Evolutionary conservation across 2,113 vertebrate species (phyloP), one percentile per base, ranked within the genome.

Genomic region (Gallinago paraguaiae): DNA sequence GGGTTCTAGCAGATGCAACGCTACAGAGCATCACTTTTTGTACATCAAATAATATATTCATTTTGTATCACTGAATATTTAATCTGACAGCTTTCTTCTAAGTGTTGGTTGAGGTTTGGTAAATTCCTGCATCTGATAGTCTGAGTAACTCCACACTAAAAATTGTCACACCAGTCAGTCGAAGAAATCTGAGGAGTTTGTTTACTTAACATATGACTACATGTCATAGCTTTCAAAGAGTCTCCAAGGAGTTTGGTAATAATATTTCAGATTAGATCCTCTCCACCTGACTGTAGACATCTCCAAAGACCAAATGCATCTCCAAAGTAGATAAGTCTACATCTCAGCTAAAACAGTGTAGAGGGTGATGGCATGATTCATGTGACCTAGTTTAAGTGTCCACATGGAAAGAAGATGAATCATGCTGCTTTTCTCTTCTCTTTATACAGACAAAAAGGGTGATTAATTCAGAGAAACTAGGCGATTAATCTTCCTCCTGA

Each of bases 321-420:
- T 70, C 41, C 43, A 35, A 67, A 84, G 35, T 18, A 89, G 69
- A 85, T 92, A 28, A 71, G 28, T 48, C 72, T 74, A 27, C 17
- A 71, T 68, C 35, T 64, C 27, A 84, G 16, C 45, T 87, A 71
- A 71, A 91, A 33, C 48, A 84, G 28, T 15, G 56, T 11, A 81
- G 28, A 85, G 13, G 46, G 85, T 71, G 31, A 57, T 67, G 74
- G 19, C 18, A 79, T 95, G 81, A 93, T 78, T 96, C 90, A 95
- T 78, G 56, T 75, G 57, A 89, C 35, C 37, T 74, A 84, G n/a
- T 92, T 94, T 84, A 87, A 68, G 48, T 82, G 77, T 96, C 93
- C 93, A 89, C 81, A 67, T 76, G 25, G 70, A 94, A 92, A 51
- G 56, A 79, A 51, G 39, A 90, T 78, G 69, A 94, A 94, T 90